Evolutionary conservation across 2,113 vertebrate species (phyloP).

Genomic region (Canis aureus): DNA sequence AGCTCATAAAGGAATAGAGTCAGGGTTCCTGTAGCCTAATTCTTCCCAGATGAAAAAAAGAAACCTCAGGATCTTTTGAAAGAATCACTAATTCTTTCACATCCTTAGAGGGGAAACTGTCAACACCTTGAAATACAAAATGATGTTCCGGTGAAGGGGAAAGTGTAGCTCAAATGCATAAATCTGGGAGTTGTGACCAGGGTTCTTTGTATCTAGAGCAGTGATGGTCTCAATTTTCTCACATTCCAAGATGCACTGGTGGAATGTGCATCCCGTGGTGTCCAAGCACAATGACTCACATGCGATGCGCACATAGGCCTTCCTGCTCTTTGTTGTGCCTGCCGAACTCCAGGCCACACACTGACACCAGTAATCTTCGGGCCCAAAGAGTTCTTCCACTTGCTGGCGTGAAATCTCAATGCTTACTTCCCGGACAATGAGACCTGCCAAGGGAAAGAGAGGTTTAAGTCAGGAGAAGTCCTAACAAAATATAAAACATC

Average conservation of each 20-base stretch:
- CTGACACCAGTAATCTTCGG: constrained; percentile 98
- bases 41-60: neutral
- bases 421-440: constrained; percentile 96
- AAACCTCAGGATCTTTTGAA: neutral
- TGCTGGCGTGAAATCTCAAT: constrained; percentile 97
- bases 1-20: neutral
- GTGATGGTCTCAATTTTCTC: neutral
- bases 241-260: neutral
- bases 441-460: constrained; percentile 87
- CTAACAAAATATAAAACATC: neutral
- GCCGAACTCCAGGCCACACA: constrained; percentile 98
- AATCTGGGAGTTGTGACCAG: neutral
- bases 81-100: neutral
- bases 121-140: neutral
- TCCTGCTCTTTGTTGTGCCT: constrained; percentile 97
- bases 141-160: neutral
- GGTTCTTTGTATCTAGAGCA: neutral
- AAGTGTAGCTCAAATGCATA: neutral
- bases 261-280: accelerated
- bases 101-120: neutral
- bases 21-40: constrained; percentile 4
- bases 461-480: constrained; percentile 5
- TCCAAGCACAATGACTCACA: constrained; percentile 89
- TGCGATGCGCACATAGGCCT: constrained; percentile 96
- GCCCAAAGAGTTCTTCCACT: constrained; percentile 96